A percentile compares a stretch with the other conserved stretches of the same genome.
Conservation (phyloP, 2,797 vertebrate species). For the Enteromius radiatus region DNA sequence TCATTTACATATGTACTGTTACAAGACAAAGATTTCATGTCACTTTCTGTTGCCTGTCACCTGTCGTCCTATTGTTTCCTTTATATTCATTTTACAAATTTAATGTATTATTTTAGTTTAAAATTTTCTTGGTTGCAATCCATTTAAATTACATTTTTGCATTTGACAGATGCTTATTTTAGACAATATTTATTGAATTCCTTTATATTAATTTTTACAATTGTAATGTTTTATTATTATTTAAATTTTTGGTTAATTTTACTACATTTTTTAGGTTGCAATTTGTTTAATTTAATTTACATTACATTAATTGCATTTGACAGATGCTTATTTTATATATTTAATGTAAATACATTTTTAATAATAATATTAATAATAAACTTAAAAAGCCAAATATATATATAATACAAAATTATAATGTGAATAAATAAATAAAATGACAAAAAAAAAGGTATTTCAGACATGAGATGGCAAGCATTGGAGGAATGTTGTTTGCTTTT, state of each 20-base stretch:
- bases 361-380: no score
- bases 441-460: neutral
- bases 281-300: no score
- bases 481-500: neutral
- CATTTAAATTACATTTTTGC: neutral
- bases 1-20: constrained; percentile 56
- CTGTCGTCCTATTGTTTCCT: neutral
- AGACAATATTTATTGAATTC: neutral
- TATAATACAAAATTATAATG: neutral
- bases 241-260: neutral
- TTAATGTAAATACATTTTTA: neutral
- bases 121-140: neutral
- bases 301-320: neutral
- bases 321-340: neutral
- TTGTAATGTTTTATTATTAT: neutral
- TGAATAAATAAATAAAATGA: neutral
- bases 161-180: neutral
- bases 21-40: constrained; percentile 65
- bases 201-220: neutral
- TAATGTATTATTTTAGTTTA: neutral
- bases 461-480: neutral
- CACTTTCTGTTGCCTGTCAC: neutral
- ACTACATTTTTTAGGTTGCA: no score
- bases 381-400: neutral
- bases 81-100: neutral